phyloP scores from a whole-genome alignment of 2,113 vertebrate species.

The Pelobates fuscus region DNA sequence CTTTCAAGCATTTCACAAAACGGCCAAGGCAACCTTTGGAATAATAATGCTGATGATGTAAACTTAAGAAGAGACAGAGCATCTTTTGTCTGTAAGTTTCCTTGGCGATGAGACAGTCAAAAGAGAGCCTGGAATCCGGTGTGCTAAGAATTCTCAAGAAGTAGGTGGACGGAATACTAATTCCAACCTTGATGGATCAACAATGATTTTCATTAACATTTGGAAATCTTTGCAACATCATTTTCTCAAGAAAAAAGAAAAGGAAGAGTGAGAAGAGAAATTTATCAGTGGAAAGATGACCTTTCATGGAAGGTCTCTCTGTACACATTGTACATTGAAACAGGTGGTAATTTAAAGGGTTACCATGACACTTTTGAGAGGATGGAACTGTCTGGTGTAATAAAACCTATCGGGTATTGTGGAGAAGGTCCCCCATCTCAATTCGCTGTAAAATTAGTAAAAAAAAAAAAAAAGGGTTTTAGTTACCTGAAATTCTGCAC shows the following conservation, averaged over 20 bases:
- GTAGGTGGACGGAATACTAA: constrained; percentile 46
- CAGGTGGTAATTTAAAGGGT: neutral
- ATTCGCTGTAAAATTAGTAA: too few species aligned
- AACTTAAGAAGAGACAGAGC: constrained; percentile 20
- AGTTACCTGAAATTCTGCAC: too few species aligned
- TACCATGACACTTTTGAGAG: too few species aligned
- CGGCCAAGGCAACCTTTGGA: constrained; percentile 21
- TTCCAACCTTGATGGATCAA: constrained; percentile 19
- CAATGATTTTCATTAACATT: constrained; percentile 31
- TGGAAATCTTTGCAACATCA: constrained; percentile 1
- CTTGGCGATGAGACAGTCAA: constrained; percentile 39
- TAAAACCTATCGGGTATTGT: too few species aligned
- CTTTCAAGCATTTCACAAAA: constrained; percentile 35
- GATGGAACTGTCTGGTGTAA: too few species aligned
- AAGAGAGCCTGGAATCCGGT: constrained; percentile 37
- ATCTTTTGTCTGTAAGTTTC: constrained; percentile 34
- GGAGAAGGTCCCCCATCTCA: too few species aligned
- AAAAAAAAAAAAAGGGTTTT: too few species aligned
- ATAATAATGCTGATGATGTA: constrained; percentile 36
- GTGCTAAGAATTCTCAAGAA: constrained; percentile 15
- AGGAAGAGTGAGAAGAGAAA: constrained; percentile 10
- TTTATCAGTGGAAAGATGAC: too few species aligned
- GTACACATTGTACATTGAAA: too few species aligned
- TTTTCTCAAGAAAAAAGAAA: constrained; percentile 20
- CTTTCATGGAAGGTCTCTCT: neutral